phyloP scores from a whole-genome alignment of 2,888 invertebrate species.

The Melanargia galathea region DNA sequence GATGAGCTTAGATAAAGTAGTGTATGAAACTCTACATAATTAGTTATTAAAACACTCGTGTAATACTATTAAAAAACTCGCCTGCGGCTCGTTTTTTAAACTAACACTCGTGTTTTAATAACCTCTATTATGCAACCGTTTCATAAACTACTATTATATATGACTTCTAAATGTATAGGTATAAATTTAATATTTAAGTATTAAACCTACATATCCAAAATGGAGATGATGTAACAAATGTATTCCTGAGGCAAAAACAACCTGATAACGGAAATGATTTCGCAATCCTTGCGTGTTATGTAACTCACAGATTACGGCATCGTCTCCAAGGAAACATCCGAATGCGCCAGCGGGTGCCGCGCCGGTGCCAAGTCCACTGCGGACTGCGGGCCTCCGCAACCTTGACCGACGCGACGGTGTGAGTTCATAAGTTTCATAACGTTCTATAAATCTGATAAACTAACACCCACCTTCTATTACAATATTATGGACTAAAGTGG shows the following conservation, averaged over 20 bases:
- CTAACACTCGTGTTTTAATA: no score
- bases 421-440: conserved; percentile 5
- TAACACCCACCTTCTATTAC: conserved; percentile 14
- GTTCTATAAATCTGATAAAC: conserved; percentile 24
- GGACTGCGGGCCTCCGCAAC: conserved; percentile 72
- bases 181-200: no score
- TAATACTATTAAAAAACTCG: no score
- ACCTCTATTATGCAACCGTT: no score
- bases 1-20: no score
- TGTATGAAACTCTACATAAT: no score
- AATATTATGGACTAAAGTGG: conserved; percentile 4
- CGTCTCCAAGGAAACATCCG: conserved; percentile 27
- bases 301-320: conserved; percentile 14
- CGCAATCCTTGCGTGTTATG: conserved; percentile 8
- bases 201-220: no score
- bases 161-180: no score
- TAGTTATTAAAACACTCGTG: no score
- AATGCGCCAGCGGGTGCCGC: conserved; percentile 55
- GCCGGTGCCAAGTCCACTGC: conserved; percentile 64
- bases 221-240: not conserved
- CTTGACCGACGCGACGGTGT: conserved; percentile 66
- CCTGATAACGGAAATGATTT: conserved; percentile 2
- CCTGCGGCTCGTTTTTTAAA: no score
- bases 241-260: not conserved
- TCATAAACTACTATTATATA: no score